Evolutionary conservation across 64 coral and sea anemone genomes (phyloP), one percentile per base, ranked within the genome.

Genomic region (Porites lutea): DNA sequence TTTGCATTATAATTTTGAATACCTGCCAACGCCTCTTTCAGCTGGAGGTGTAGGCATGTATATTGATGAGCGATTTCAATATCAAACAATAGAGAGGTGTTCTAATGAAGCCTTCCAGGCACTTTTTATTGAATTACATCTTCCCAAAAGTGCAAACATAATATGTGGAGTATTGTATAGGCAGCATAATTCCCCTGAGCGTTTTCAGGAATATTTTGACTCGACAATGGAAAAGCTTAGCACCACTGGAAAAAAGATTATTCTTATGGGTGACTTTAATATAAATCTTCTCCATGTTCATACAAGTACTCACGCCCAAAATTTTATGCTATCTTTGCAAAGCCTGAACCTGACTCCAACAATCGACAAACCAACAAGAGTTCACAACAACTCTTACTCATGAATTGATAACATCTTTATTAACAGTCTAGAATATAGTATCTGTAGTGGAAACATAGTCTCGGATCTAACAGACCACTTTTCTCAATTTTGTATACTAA

Each of bases 1-100:
- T 37, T 37, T 37, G 27, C 27, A 37, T 37, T 37, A 37, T 37
- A 37, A 37, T 37, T 37, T 37, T 37, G 27, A 37, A 37, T 37
- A 37, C 27, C 27, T 79, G 82, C 82, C 64, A 71, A 86, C 65
- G 13, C 82, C 82, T 86, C 82, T 77, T 77, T 77, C 74, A 77
- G 74, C 74, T 77, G 74, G 74, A 77, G 74, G 74, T 77, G 74
- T 77, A 2, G 82, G 61, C 82, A 86, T 86, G 82, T 86, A 86
- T 68, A 86, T 86, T 71, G 64, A 69, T 86, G 82, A 86, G 68
- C 27, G 27, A 37, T 37, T 37, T 37, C 27, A 37, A 37, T 37
- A 37, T 37, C 27, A 37, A 37, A 37, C 27, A 37, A 37, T 37
- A 37, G 27, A 37, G 27, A 37, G 27, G 27, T 37, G 27, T 37